These are phyloP conservation scores for Ptilodon capucinus DNA, from an alignment of 2,888 invertebrate genomes.

Conservation along the genomic window DNA sequence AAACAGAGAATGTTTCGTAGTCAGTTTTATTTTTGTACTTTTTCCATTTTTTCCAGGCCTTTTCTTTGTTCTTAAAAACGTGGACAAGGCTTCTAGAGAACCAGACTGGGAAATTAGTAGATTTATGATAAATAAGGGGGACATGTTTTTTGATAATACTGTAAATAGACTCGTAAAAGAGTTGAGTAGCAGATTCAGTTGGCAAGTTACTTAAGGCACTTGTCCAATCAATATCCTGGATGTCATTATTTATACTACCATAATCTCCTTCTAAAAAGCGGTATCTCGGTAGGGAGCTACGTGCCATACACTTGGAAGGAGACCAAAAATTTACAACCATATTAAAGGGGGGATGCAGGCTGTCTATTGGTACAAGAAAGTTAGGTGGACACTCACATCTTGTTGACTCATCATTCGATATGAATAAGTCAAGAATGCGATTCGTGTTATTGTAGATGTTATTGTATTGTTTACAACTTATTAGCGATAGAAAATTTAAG, in stretches of 20 bases:
- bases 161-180: not conserved
- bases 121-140: not conserved
- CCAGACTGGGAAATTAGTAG: slow-evolving; percentile 3
- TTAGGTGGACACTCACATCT: not conserved
- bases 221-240: not conserved
- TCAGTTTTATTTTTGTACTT: slow-evolving; percentile 2
- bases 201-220: not conserved
- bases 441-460: not conserved
- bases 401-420: not conserved
- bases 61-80: slow-evolving; percentile 3
- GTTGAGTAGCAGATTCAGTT: not conserved
- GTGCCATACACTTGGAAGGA: not conserved
- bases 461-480: slow-evolving; percentile 1
- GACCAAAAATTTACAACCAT: not conserved
- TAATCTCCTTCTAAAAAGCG: slow-evolving; percentile 1
- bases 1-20: slow-evolving; percentile 4
- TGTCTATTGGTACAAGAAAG: not conserved
- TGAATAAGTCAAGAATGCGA: slow-evolving; percentile 1
- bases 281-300: not conserved
- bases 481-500: not conserved
- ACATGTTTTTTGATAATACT: not conserved
- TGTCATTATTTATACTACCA: not conserved
- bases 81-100: slow-evolving; percentile 4
- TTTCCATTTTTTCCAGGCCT: slow-evolving; percentile 7
- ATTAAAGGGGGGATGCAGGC: not conserved